Base-by-base conservation (phyloP, 2,888 invertebrate species). In the Drosophila quinaria region DNA sequence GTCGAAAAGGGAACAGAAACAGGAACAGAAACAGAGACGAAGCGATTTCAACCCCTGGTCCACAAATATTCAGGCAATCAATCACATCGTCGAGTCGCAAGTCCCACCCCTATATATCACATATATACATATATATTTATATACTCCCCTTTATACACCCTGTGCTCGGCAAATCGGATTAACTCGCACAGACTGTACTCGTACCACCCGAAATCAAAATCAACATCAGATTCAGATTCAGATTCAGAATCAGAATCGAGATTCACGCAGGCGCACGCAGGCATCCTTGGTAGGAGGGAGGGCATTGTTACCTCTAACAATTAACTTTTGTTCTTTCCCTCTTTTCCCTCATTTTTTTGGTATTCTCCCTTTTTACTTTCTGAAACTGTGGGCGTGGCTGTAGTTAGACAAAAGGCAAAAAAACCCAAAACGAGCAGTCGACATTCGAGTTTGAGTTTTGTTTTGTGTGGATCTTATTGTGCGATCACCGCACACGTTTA, bases 101-200 rank as follows among this genome's bases (percentile, higher is more conserved):
- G 82, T 88, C 69, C 80, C 76, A 85, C 89, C 84, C 52, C 35
- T 52, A 52, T 51, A 33, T 17, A 54, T 42, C 6, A 39, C n/a
- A 42, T 19, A 44, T 13, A 25, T n/a, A 39, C n/a, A 42, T 19
- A 42, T 11, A 4, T 4, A 2, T 19, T 10, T 42, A 42, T 11
- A 11, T 41, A 19, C 17, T n/a, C 8, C 15, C 47, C 19, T 6
- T 19, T 13, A 19, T 29, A 47, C 46, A 47, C 47, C 39, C 55
- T 33, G 56, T 50, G 35, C 54, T 35, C 41, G 69, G 29, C 83
- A 84, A 85, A 85, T 85, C 84, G 83, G 84, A 85, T 85, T 88
- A 85, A 80, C 87, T 80, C 75, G 65, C 80, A 86, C 80, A 82
- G 88, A 88, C 84, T 85, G 84, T 88, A 85, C 84, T 88, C 88